Percentiles rank a stretch among this genome's conserved stretches.
Conservation (phyloP, 2,797 vertebrate species). For the Crypturellus tataupa region DNA sequence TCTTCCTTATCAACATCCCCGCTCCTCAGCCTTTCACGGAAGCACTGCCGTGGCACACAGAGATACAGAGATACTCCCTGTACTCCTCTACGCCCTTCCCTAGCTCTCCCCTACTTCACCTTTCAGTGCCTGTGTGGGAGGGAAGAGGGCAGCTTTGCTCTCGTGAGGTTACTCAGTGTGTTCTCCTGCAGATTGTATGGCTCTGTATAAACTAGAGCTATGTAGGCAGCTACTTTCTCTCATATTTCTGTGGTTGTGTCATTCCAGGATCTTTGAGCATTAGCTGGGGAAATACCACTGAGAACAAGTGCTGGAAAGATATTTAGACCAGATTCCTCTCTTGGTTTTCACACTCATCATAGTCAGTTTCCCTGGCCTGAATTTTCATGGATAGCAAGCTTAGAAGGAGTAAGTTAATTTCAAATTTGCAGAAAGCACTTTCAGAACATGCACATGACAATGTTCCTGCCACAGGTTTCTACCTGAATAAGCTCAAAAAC, state of each 20-base stretch:
- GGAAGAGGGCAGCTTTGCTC: not conserved
- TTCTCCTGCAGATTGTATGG: not conserved
- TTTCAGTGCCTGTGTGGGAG: not conserved
- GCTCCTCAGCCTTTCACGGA: accelerated
- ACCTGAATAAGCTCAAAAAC: not conserved
- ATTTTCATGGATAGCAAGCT: not conserved
- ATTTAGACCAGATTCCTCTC: not conserved
- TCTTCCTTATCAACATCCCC: not conserved
- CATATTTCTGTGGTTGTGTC: not conserved
- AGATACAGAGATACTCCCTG: not conserved
- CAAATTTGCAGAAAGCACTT: not conserved
- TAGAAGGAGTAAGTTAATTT: not conserved
- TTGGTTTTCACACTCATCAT: not conserved
- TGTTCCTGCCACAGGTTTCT: not conserved
- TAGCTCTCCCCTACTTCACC: not conserved
- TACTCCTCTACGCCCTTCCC: not conserved
- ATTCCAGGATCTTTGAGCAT: not conserved
- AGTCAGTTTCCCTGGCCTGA: not conserved
- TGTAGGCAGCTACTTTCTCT: not conserved
- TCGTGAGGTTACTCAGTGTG: not conserved
- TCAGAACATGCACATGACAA: not conserved
- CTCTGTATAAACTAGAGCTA: not conserved
- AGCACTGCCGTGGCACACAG: not conserved
- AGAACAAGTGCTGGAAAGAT: not conserved
- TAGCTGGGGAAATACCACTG: not conserved